Conservation (phyloP, 1,140 invertebrate genomes). For the Hestina assimilis region DNA sequence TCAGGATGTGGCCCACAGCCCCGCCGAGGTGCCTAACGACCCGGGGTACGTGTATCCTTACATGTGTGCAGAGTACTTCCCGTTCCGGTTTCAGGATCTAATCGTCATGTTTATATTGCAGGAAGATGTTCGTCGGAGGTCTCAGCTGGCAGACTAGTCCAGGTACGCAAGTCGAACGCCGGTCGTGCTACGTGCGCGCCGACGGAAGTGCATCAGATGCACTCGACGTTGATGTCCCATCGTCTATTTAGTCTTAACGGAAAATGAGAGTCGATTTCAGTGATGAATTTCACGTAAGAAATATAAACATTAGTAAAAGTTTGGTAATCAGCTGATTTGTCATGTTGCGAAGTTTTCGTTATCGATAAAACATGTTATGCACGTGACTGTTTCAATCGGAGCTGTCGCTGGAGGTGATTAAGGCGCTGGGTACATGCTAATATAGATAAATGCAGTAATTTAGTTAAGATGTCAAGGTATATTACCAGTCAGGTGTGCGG, state of each 20-base stretch:
- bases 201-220: conserved; percentile 63
- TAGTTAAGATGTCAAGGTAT: conserved; percentile 62
- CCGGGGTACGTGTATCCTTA: conserved; percentile 85
- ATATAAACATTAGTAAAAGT: conserved; percentile 70
- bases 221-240: conserved; percentile 47
- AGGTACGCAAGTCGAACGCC: conserved; percentile 85
- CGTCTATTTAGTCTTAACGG: conserved; percentile 33
- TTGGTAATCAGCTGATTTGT: conserved; percentile 74
- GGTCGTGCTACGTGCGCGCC: conserved; percentile 44
- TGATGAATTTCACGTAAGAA: conserved; percentile 44
- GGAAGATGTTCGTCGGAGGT: conserved; percentile 99
- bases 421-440: conserved; percentile 37
- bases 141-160: conserved; percentile 99
- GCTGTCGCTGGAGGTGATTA: conserved; percentile 27
- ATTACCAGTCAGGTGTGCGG: conserved; percentile 69
- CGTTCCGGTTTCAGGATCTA: conserved; percentile 43
- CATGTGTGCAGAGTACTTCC: conserved; percentile 35
- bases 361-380: conserved; percentile 34
- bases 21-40: conserved; percentile 92
- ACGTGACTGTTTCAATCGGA: conserved; percentile 35
- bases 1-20: conserved; percentile 86
- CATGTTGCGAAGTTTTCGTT: conserved; percentile 45
- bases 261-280: conserved; percentile 45
- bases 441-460: conserved; percentile 50
- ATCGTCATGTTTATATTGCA: conserved; percentile 84